These are phyloP conservation scores for Phasia obesa DNA, from an alignment of 2,888 invertebrate genomes.

Conservation along the genomic window DNA sequence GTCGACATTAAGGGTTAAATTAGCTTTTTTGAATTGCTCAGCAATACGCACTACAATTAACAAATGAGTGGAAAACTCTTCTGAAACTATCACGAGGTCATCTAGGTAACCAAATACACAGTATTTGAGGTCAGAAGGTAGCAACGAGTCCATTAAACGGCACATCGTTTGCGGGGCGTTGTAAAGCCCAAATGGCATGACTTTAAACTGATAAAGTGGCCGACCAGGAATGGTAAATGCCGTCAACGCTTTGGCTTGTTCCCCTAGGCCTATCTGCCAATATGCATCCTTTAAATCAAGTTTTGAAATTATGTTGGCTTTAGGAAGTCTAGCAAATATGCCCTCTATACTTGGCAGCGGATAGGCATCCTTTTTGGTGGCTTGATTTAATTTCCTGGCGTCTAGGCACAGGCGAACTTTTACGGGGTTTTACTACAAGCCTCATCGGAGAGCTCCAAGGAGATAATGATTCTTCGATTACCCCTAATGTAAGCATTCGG, in stretches of 20 bases:
- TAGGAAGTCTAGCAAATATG: not conserved
- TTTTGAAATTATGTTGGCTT: not conserved
- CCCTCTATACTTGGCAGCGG: not conserved
- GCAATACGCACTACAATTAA: not conserved
- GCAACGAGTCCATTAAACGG: constrained; percentile 58
- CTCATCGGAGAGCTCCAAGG: constrained; percentile 50
- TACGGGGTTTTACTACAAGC: constrained; percentile 35
- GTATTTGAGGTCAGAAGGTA: constrained; percentile 20
- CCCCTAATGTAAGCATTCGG: constrained; percentile 53
- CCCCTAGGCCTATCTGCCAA: not conserved
- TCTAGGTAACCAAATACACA: not conserved
- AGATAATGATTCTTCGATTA: not conserved
- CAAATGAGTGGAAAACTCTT: not conserved
- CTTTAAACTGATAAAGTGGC: no score
- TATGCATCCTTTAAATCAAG: not conserved
- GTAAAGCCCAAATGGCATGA: constrained; percentile 61
- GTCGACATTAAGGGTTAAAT: not conserved
- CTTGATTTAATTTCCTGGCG: no score
- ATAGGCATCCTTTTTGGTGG: not conserved
- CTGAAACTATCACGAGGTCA: not conserved
- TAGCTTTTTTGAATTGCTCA: not conserved
- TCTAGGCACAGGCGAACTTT: constrained; percentile 14
- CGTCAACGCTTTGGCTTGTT: not conserved
- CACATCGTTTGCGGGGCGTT: constrained; percentile 58
- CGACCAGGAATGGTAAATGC: not conserved